Evolutionary conservation across 2,888 invertebrate genomes (phyloP), one percentile per base, ranked within the genome.

Genomic region (Petrophora chlorosata): DNA sequence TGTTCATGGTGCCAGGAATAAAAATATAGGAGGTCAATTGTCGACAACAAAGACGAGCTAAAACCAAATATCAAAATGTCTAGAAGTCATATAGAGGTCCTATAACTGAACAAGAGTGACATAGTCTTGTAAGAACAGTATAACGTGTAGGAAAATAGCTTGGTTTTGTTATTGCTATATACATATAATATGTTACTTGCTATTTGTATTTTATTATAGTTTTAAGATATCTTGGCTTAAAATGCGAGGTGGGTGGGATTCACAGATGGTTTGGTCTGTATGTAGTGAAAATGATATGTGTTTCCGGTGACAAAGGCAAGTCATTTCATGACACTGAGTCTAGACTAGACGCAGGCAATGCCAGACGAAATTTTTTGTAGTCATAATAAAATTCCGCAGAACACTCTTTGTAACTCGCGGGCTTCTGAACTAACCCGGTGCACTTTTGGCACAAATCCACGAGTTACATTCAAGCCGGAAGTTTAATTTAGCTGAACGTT

Each of bases 401-500:
- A 35, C 29, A 36, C 36, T 42, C 35, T 30, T 35, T 34, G 41
- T 32, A 34, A 13, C 44, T 30, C 32, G 14, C 44, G 40, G n/a
- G 41, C 42, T 26, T 36, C 23, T 33, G 57, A 59, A 61, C 56
- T 42, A 42, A 38, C 32, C 32, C 36, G 30, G 4, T 59, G 59
- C 42, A 65, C 48, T 62, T 62, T 75, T 84, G 80, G 82, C 84
- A 75, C 40, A 42, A 58, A 54, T 76, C 79, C 77, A 76, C 74
- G 65, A 59, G 63, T 65, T 67, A 69, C 64, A 67, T 63, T 63
- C 57, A 61, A 65, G 65, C 58, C 41, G 59, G 63, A 63, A 69
- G 60, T 73, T 63, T 65, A 67, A 70, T 76, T 72, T 65, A 60
- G 69, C 57, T 54, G 10, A 63, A 63, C 60, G 52, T 52, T 61